phyloP scores from a whole-genome alignment of 2,797 vertebrate species.

The Microhierax caerulescens region DNA sequence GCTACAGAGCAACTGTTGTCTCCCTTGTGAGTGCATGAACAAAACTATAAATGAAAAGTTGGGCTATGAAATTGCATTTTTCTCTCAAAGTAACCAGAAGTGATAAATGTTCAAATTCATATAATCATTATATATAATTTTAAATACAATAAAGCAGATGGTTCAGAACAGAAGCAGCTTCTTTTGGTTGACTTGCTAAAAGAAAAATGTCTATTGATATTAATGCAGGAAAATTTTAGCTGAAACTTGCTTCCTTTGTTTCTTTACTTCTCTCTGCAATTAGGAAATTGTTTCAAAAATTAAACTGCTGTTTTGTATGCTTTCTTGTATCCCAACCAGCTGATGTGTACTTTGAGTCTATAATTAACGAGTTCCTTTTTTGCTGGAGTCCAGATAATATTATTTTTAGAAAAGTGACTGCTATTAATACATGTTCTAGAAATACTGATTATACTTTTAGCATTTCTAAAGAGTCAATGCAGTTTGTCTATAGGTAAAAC shows the following conservation, averaged over 20 bases:
- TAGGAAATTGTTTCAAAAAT: not conserved
- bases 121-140: constrained; percentile 8
- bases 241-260: not conserved
- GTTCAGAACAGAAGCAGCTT: not conserved
- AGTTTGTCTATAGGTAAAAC: not conserved
- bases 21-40: not conserved
- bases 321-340: not conserved
- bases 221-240: not conserved
- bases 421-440: not conserved
- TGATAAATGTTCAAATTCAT: not conserved
- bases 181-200: not conserved
- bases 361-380: not conserved
- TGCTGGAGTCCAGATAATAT: not conserved
- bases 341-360: not conserved
- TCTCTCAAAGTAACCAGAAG: not conserved
- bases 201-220: not conserved
- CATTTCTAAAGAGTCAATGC: not conserved
- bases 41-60: not conserved
- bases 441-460: not conserved
- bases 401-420: not conserved
- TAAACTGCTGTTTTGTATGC: not conserved
- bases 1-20: not conserved
- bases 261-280: not conserved
- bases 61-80: not conserved
- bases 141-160: constrained; percentile 28